These are phyloP conservation scores for Setophaga kirtlandii DNA, from an alignment of 2,113 vertebrate species.

Conservation along the genomic window DNA sequence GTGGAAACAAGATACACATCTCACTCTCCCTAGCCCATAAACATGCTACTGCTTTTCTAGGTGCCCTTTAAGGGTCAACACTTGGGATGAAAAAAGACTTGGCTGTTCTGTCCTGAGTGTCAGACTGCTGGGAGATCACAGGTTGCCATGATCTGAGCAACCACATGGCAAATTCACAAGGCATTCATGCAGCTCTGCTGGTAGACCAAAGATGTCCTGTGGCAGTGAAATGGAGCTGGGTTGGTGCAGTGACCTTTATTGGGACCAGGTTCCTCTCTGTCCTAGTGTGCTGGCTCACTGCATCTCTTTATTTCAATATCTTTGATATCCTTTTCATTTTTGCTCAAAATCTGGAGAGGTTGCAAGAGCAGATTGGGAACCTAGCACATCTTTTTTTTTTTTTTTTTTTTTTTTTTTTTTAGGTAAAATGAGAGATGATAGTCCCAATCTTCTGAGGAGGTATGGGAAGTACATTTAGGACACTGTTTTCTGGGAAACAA, in stretches of 20 bases:
- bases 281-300: background rate
- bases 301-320: background rate
- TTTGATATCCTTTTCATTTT: background rate
- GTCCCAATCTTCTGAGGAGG: background rate
- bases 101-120: slow-evolving; percentile 50
- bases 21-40: slow-evolving; percentile 30
- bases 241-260: background rate
- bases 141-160: slow-evolving; percentile 45
- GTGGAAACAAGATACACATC: slow-evolving; percentile 65
- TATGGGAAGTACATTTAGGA: background rate
- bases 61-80: slow-evolving; percentile 30
- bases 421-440: background rate
- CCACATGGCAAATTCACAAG: background rate
- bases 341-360: background rate
- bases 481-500: background rate
- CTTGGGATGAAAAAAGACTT: slow-evolving; percentile 29
- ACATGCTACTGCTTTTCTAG: background rate
- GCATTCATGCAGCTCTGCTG: background rate
- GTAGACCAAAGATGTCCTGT: background rate
- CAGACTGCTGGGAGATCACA: slow-evolving; percentile 19
- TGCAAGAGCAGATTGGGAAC: background rate
- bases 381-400: background rate
- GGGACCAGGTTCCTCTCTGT: background rate
- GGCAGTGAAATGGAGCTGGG: background rate
- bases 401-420: background rate